phyloP scores from a whole-genome alignment of 35 echinoderm and acorn worm species.

The Heliocidaris tuberculata region DNA sequence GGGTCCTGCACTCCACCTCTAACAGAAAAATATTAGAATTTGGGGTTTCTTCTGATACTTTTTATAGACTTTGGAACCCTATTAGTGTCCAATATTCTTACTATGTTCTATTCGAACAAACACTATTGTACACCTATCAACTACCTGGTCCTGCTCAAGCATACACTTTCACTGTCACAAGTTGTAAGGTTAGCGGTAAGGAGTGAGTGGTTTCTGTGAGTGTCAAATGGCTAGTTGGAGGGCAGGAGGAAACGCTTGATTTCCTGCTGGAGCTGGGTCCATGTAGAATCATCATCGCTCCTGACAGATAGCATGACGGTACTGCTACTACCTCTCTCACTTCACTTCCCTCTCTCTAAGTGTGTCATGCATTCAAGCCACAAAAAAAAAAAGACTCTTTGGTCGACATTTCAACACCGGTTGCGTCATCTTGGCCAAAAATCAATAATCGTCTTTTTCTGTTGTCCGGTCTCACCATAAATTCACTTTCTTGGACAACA shows the following conservation, averaged over 20 bases:
- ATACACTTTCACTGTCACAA: not conserved
- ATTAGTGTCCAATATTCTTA: not conserved
- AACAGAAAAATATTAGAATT: too few relatives aligned
- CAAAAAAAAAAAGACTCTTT: not conserved
- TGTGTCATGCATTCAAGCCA: not conserved
- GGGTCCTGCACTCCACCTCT: too few relatives aligned
- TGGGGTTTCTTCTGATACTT: too few relatives aligned
- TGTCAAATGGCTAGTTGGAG: not conserved
- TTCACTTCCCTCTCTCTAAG: not conserved
- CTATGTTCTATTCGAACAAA: not conserved
- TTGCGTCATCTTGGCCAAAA: too few relatives aligned
- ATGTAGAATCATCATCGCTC: not conserved
- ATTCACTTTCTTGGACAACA: not conserved
- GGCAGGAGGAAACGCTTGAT: not conserved
- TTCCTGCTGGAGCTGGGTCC: not conserved
- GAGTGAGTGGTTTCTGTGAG: not conserved
- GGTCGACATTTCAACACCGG: not conserved
- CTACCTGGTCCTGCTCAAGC: not conserved
- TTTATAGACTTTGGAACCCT: too few relatives aligned
- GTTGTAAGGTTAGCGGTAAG: not conserved
- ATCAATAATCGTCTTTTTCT: too few relatives aligned
- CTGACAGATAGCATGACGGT: not conserved
- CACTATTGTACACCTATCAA: not conserved
- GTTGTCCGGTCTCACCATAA: not conserved
- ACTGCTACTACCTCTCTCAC: not conserved